Percentiles rank a stretch among this genome's conserved stretches.
Conservation (phyloP, 2,888 invertebrate genomes). For the Chalcosyrphus nemorum region DNA sequence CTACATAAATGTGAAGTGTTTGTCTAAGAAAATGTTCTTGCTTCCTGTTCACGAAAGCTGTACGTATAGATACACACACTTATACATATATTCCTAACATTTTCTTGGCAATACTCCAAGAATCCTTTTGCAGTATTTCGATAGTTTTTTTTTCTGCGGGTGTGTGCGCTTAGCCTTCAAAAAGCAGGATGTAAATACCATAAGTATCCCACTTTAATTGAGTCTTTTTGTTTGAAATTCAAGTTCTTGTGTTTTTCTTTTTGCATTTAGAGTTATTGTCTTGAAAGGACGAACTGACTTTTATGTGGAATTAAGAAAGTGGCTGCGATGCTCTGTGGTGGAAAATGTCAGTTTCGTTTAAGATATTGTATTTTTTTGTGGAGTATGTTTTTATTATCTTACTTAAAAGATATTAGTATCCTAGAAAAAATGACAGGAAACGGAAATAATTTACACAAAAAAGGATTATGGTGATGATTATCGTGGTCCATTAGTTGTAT, state of each 20-base stretch:
- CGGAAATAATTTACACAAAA: too few species aligned
- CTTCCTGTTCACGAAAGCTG: constrained; percentile 33
- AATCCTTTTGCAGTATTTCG: not conserved
- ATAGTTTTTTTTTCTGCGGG: not conserved
- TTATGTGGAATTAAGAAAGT: not conserved
- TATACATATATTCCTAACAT: constrained; percentile 28
- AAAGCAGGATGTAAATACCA: not conserved
- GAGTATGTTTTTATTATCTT: too few species aligned
- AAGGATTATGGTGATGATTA: too few species aligned
- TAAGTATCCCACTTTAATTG: constrained; percentile 8
- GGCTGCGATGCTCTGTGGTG: not conserved
- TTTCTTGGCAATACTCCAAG: constrained; percentile 43
- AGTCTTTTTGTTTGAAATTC: not conserved
- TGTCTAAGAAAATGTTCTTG: constrained; percentile 15
- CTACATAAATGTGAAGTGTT: too few species aligned
- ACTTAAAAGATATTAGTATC: too few species aligned
- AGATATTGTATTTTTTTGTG: too few species aligned
- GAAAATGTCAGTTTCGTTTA: too few species aligned
- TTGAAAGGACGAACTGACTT: not conserved
- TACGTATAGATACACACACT: constrained; percentile 10
- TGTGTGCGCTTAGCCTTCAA: not conserved
- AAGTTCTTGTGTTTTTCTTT: not conserved
- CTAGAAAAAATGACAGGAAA: too few species aligned
- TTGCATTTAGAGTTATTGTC: not conserved
- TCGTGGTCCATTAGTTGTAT: too few species aligned